phyloP scores from a whole-genome alignment of 2,888 invertebrate genomes.

The Zhengitettix transpicula region DNA sequence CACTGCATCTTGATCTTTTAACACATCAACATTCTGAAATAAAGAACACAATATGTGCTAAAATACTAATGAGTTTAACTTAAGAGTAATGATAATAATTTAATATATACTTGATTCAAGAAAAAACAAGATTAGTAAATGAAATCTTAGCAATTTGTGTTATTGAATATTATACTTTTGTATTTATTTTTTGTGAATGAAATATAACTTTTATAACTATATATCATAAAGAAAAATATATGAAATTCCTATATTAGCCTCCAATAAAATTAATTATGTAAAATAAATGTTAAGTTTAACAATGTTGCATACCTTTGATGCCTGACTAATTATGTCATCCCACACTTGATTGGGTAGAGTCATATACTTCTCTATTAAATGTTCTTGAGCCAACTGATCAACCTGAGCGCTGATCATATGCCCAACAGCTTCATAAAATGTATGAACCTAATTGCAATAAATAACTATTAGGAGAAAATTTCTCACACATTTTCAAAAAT shows the following conservation, averaged over 20 bases:
- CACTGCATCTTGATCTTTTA: slow-evolving; percentile 91
- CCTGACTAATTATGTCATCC: slow-evolving; percentile 96
- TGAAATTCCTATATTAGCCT: no score
- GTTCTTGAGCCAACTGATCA: slow-evolving; percentile 80
- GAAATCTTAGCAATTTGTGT: not conserved
- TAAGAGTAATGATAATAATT: no score
- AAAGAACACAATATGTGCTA: slow-evolving; percentile 5
- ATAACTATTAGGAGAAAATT: not conserved
- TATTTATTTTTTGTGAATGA: no score
- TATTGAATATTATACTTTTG: not conserved
- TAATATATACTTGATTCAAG: not conserved
- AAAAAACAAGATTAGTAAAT: not conserved
- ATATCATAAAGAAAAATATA: no score
- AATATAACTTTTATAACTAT: no score
- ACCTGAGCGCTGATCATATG: slow-evolving; percentile 96
- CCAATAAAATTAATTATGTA: no score
- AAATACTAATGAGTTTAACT: no score
- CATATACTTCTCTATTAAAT: slow-evolving; percentile 95
- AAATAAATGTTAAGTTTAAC: not conserved
- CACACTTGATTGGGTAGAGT: slow-evolving; percentile 91
- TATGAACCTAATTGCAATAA: slow-evolving; percentile 45
- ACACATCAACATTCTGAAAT: slow-evolving; percentile 70
- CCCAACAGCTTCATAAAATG: slow-evolving; percentile 98
- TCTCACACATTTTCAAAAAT: not conserved
- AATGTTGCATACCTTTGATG: slow-evolving; percentile 47